These are phyloP conservation scores for Gambusia affinis DNA, from an alignment of 2,113 vertebrate species.

Conservation along the genomic window DNA sequence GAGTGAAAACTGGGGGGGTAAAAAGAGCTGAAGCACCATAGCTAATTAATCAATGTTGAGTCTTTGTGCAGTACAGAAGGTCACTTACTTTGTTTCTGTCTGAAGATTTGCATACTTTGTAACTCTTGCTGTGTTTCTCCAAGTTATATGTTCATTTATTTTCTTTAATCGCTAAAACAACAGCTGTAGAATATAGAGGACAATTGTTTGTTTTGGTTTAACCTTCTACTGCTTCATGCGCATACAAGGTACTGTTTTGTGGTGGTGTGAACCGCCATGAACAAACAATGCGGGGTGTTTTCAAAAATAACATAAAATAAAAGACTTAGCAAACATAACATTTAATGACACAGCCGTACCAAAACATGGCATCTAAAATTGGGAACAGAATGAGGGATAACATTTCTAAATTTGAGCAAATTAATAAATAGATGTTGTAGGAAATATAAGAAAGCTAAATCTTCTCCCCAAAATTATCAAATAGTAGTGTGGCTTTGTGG, in stretches of 20 bases:
- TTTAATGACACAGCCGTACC: background rate
- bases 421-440: too few species aligned
- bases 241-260: background rate
- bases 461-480: too few species aligned
- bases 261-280: conserved; percentile 8
- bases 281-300: background rate
- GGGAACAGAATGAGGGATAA: too few species aligned
- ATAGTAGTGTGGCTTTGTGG: too few species aligned
- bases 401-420: too few species aligned
- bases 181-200: background rate
- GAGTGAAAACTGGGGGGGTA: conserved; percentile 12
- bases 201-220: conserved; percentile 6
- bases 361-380: too few species aligned
- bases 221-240: background rate
- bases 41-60: conserved; percentile 14
- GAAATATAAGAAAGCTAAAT: too few species aligned
- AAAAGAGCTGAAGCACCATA: conserved; percentile 1
- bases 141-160: background rate
- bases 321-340: background rate
- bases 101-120: background rate
- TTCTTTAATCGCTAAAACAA: background rate
- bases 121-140: conserved; percentile 7
- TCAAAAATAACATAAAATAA: background rate
- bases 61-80: conserved; percentile 15
- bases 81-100: background rate